Base-by-base conservation (phyloP, 2,888 invertebrate species). In the Cryptocephalus primarius region DNA sequence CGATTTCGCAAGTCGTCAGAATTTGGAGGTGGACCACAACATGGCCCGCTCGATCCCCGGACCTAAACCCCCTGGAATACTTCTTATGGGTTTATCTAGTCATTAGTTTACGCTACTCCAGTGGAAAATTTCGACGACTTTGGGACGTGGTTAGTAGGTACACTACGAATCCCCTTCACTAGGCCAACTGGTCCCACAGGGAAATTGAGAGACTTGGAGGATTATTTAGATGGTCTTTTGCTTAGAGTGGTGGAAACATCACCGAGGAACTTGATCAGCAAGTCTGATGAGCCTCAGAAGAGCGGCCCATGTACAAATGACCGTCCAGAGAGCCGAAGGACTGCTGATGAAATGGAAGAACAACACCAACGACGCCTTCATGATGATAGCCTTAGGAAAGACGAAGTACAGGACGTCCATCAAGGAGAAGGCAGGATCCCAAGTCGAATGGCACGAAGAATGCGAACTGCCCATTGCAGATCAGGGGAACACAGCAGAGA, bases 351-450 rank as follows among this genome's bases (percentile, higher is more conserved):
- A 94, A 78, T 93, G 93, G 63, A 93, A 93, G 77, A 84, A 89
- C 76, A 91, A 89, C 68, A 88, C 87, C 61, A 93, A 92, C 77
- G 93, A 95, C 76, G 92, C 92, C 68, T 95, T 92, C 75, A 94
- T 94, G 66, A 93, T 93, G 50, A 95, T 96, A 65, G 87, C 84
- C 48, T 76, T 95, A 63, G 94, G 93, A 39, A 94, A 94, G 75
- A 93, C 93, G 68, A 95, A 94, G 76, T 95, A 90, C 71, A 93
- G 93, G 74, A 96, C 95, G 47, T 93, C 94, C 54, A 83, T 93
- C 52, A 92, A 92, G 74, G 88, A 92, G 66, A 92, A 93, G 73
- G 81, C 88, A 12, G 74, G 79, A 42, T 76, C 82, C 55, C 81
- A 82, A 67, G 89, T 93, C 42, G 91, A 90, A 67, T 96, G 95